These are phyloP conservation scores for Seira musarum DNA, from an alignment of 2,888 invertebrate genomes.

Conservation along the genomic window DNA sequence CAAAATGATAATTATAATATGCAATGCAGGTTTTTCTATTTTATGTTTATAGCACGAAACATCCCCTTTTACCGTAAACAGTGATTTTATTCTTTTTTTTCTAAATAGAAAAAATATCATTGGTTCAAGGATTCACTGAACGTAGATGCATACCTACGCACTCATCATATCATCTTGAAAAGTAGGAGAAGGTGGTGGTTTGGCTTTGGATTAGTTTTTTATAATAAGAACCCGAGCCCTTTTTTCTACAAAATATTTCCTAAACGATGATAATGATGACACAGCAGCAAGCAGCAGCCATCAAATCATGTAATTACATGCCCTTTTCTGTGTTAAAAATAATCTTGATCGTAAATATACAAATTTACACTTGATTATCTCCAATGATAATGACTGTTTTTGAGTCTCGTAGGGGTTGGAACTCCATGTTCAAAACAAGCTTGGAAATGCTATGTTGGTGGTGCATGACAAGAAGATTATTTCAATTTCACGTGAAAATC, in stretches of 20 bases:
- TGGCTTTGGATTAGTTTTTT: background rate
- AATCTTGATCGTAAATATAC: slow-evolving; percentile 35
- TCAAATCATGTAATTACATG: slow-evolving; percentile 28
- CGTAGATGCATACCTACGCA: slow-evolving; percentile 17
- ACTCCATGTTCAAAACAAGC: background rate
- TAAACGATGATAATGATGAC: slow-evolving; percentile 46
- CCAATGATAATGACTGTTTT: slow-evolving; percentile 10
- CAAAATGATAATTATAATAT: no score
- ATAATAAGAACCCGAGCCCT: background rate
- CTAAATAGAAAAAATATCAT: slow-evolving; percentile 16
- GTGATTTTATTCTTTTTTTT: slow-evolving; percentile 13
- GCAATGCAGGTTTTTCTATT: slow-evolving; percentile 19
- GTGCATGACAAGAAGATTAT: slow-evolving; percentile 12
- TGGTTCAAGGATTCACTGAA: slow-evolving; percentile 46
- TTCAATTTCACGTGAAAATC: slow-evolving; percentile 9
- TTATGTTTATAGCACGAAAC: slow-evolving; percentile 36
- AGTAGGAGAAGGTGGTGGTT: background rate
- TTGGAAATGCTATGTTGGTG: background rate
- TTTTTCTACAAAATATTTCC: slow-evolving; percentile 15
- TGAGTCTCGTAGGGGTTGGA: background rate
- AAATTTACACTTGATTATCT: slow-evolving; percentile 21
- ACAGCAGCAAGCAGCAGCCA: slow-evolving; percentile 25
- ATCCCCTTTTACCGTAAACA: slow-evolving; percentile 40
- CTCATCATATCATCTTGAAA: no score
- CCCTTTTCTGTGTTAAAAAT: slow-evolving; percentile 41